phyloP scores from a whole-genome alignment of 92 coral and sea anemone species.

The Porites evermanni region DNA sequence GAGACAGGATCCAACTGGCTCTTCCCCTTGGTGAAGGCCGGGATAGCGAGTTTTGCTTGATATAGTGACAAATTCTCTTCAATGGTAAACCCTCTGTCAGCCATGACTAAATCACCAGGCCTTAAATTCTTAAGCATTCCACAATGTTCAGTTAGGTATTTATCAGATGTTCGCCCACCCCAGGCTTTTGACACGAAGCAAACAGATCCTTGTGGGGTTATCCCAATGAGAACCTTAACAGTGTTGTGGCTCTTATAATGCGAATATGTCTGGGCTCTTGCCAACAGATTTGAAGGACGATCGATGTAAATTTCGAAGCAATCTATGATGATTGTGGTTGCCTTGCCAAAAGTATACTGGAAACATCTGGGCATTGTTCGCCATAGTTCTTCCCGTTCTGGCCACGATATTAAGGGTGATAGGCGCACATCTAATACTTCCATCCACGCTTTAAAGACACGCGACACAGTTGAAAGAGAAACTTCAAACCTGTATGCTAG shows the following conservation, averaged over 20 bases:
- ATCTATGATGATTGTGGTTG: constrained; percentile 42
- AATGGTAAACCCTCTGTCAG: constrained; percentile 18
- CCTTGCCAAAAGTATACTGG: constrained; percentile 37
- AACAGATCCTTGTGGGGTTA: no score
- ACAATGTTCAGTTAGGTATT: constrained; percentile 27
- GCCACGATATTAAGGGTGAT: constrained; percentile 39
- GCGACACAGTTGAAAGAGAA: constrained; percentile 15
- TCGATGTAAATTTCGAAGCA: constrained; percentile 38
- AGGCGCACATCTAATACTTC: constrained; percentile 35
- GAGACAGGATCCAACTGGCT: constrained; percentile 3
- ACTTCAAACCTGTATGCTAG: constrained; percentile 7
- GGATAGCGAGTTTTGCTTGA: background rate
- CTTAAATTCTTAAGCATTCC: constrained; percentile 15
- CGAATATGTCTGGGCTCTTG: constrained; percentile 40
- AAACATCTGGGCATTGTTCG: constrained; percentile 41
- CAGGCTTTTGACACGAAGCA: no score
- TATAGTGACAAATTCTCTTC: constrained; percentile 20
- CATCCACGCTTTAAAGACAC: constrained; percentile 11
- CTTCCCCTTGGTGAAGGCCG: background rate
- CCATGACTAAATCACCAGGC: constrained; percentile 17
- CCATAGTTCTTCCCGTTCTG: constrained; percentile 34
- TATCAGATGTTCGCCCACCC: background rate
- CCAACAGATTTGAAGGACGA: constrained; percentile 47
- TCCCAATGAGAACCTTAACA: no score
- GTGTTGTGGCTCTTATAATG: no score